Percentiles rank a stretch among this genome's conserved stretches.
phyloP scores from a whole-genome alignment of 2,797 vertebrate species.

The Pterois miles region DNA sequence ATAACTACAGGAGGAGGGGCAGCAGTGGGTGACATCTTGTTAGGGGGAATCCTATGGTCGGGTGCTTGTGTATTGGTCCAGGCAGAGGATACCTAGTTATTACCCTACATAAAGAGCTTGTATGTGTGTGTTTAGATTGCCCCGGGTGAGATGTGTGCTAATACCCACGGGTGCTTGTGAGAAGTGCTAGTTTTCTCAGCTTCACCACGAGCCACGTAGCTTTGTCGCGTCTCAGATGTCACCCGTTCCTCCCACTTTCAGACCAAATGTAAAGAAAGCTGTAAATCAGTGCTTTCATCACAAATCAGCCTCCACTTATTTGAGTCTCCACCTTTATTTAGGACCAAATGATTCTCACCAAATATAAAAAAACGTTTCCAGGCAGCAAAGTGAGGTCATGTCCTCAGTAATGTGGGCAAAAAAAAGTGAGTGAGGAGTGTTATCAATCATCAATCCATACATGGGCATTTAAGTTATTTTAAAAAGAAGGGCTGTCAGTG shows the following conservation, averaged over 20 bases:
- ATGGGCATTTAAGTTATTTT: neutral
- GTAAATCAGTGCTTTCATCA: conserved; percentile 61
- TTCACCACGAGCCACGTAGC: conserved; percentile 12
- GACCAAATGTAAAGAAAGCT: conserved; percentile 21
- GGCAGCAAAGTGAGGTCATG: neutral
- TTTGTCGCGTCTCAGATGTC: conserved; percentile 41
- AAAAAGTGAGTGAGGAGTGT: neutral
- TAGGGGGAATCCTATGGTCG: conserved; percentile 46
- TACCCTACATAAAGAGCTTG: conserved; percentile 59
- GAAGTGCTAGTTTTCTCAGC: conserved; percentile 76
- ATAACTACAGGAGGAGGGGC: conserved; percentile 73
- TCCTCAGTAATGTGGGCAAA: neutral
- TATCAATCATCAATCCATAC: neutral
- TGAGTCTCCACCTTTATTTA: conserved; percentile 33
- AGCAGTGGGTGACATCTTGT: conserved; percentile 71
- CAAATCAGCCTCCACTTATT: conserved; percentile 32
- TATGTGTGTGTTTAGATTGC: conserved; percentile 59
- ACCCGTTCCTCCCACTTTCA: conserved; percentile 21
- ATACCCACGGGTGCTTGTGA: conserved; percentile 44
- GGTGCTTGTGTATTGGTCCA: conserved; percentile 73
- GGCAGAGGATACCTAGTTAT: conserved; percentile 58
- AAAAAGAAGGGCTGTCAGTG: neutral
- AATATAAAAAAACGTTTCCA: conserved; percentile 33
- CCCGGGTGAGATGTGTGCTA: conserved; percentile 67
- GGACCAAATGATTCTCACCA: conserved; percentile 56